Conservation (phyloP, 2,797 vertebrate species). For the Phalloptychus januarius region DNA sequence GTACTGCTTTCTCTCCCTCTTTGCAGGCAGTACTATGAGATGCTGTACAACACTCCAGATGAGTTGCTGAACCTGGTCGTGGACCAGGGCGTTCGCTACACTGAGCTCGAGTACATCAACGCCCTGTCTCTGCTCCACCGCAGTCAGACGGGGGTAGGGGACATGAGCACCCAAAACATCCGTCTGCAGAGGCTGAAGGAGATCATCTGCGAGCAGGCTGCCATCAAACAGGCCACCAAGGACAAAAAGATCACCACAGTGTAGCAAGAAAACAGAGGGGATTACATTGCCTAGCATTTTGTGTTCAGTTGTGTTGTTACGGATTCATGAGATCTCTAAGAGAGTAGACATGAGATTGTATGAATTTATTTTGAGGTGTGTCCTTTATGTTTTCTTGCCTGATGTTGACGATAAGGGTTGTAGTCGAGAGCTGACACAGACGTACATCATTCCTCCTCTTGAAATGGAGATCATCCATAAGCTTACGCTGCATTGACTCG, state of each 20-base stretch:
- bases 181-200: constrained; percentile 95
- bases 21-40: constrained; percentile 97
- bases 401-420: constrained; percentile 26
- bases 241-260: constrained; percentile 99
- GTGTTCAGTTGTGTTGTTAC: neutral
- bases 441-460: constrained; percentile 13
- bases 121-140: constrained; percentile 94
- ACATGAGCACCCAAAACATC: constrained; percentile 93
- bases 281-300: neutral
- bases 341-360: constrained; percentile 20
- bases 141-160: constrained; percentile 96
- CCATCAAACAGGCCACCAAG: constrained; percentile 98
- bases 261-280: constrained; percentile 50
- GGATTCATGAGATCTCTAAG: constrained; percentile 15
- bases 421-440: constrained; percentile 26
- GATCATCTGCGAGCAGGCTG: constrained; percentile 98
- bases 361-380: constrained; percentile 31
- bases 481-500: constrained; percentile 21
- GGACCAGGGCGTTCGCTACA: constrained; percentile 96
- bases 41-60: constrained; percentile 96
- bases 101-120: constrained; percentile 97
- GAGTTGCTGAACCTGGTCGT: constrained; percentile 97
- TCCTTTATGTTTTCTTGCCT: constrained; percentile 29
- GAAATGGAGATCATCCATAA: constrained; percentile 15
- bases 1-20: constrained; percentile 13